Base-by-base conservation (phyloP, 2,888 invertebrate genomes). In the Ormyrus pomaceus region DNA sequence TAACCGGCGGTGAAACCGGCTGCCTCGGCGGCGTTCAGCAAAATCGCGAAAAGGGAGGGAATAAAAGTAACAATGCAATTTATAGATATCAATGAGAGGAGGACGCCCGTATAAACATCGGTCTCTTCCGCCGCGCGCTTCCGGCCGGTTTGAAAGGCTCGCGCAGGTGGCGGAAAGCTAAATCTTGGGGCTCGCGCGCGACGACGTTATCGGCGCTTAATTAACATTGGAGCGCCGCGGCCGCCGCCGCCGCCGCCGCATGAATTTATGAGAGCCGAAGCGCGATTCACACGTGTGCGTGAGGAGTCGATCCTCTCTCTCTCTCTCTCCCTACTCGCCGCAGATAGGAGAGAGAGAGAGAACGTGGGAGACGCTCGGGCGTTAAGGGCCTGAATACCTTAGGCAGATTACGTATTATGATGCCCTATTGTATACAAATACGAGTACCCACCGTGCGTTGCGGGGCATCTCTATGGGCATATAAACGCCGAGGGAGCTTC, bases 401-500 rank as follows among this genome's bases (percentile, higher is more conserved):
- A 86, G 85, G 86, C 86, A 87, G 87, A 88, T 89, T 89, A 87
- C 86, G 87, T 87, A 88, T 88, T 88, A 88, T 87, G 88, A 88
- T 89, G 87, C 86, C 85, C 89, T 88, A 89, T 89, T 89, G 89
- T 89, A 89, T 89, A 89, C 89, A 89, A 89, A 89, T 88, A 88
- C 87, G 86, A 84, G 84, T 84, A 77, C 84, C 84, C 84, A 81
- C 84, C 83, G 81, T 79, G 73, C 74, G 77, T 74, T 83, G 84
- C 83, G 84, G 83, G 84, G 83, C 79, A 72, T 48, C 58, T 19
- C 72, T 72, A 72, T 34, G 53, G 61, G 53, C 62, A 62, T 53
- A 62, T 53, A 62, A 53, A 62, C 48, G 62, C 19, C 19, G 19
- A 19, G 65, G 11, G 56, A 7, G 59, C 19, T 13, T n/a, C 1